These are phyloP conservation scores for Apotomis turbidana DNA, from an alignment of 2,888 invertebrate genomes.

Conservation along the genomic window DNA sequence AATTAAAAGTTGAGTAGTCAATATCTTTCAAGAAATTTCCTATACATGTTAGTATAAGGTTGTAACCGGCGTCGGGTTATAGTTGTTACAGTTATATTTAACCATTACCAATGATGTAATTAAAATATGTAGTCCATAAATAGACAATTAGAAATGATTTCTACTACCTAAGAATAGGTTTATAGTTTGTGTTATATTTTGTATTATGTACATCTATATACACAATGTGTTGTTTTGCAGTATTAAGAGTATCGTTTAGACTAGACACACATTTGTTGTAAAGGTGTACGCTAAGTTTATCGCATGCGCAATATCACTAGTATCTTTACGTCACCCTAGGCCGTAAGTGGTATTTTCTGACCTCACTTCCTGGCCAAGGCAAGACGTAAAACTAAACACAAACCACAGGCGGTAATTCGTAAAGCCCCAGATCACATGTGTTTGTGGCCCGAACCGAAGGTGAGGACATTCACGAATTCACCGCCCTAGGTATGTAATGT, in stretches of 20 bases:
- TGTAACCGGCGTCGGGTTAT: constrained; percentile 34
- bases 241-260: constrained; percentile 29
- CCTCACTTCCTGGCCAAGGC: too few species aligned
- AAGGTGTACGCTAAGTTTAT: constrained; percentile 5
- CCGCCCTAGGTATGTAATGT: too few species aligned
- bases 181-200: constrained; percentile 20
- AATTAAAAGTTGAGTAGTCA: constrained; percentile 2
- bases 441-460: too few species aligned
- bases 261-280: constrained; percentile 12
- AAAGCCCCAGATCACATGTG: too few species aligned
- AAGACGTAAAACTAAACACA: too few species aligned
- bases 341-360: too few species aligned
- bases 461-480: too few species aligned
- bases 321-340: neutral
- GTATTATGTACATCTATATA: constrained; percentile 20
- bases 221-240: constrained; percentile 23
- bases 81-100: constrained; percentile 36
- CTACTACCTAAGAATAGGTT: constrained; percentile 36
- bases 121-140: constrained; percentile 18
- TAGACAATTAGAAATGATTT: constrained; percentile 31
- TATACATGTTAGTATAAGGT: constrained; percentile 18
- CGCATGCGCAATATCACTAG: neutral
- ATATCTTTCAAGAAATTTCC: constrained; percentile 24
- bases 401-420: too few species aligned
- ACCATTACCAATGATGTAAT: constrained; percentile 29